Evolutionary conservation across 2,797 vertebrate genomes (phyloP).

Genomic region (Rhinogobio ventralis): DNA sequence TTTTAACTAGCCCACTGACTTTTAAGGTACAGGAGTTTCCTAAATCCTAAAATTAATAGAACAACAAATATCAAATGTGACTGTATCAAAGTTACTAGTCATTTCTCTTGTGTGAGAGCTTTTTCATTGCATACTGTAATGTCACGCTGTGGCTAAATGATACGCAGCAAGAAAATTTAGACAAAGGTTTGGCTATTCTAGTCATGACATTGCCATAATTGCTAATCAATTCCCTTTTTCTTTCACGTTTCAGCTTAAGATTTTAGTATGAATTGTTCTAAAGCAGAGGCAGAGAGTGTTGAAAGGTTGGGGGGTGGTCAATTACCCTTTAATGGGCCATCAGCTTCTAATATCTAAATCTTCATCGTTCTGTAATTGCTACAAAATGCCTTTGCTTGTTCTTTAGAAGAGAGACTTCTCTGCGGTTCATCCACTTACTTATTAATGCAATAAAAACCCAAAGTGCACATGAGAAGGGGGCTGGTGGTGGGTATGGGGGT

Average conservation of each 20-base stretch:
- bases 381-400: constrained; percentile 78
- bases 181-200: not conserved
- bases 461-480: constrained; percentile 43
- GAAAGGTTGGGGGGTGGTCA: constrained; percentile 59
- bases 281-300: constrained; percentile 79
- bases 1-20: not conserved
- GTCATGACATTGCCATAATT: constrained; percentile 11
- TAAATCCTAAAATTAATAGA: not conserved
- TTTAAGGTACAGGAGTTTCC: not conserved
- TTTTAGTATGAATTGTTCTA: constrained; percentile 81
- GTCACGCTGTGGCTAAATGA: not conserved
- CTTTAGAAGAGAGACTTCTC: constrained; percentile 72
- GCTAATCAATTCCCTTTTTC: not conserved
- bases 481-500: not conserved
- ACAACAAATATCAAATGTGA: not conserved
- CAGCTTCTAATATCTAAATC: constrained; percentile 85
- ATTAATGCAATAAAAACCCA: constrained; percentile 76
- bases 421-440: constrained; percentile 69
- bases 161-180: not conserved
- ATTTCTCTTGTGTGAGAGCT: not conserved
- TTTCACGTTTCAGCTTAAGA: constrained; percentile 72
- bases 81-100: not conserved
- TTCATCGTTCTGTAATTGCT: constrained; percentile 82
- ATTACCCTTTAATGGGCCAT: constrained; percentile 88
- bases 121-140: not conserved